Evolutionary conservation across 2,888 invertebrate species (phyloP), one percentile per base, ranked within the genome.

Genomic region (Tubulanus polymorphus): DNA sequence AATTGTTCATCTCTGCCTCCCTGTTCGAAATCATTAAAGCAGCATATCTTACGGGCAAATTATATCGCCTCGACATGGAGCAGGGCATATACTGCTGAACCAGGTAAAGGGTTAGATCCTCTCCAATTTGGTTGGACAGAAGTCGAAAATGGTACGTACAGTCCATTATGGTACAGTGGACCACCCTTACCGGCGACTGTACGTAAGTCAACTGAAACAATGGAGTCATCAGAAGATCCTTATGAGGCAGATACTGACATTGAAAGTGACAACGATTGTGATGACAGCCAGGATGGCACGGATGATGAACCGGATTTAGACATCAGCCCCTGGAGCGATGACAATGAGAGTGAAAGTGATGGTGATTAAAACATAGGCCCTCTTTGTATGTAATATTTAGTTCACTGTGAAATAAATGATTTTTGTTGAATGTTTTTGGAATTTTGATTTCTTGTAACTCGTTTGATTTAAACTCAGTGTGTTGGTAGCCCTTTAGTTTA

Each of bases 1-100:
- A 51, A 55, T 37, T 55, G 52, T 45, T 26, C 54, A 8, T 3
- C 54, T 3, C 35, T 56, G n/a, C 56, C 56, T 54, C 53, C 56
- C 27, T 46, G 41, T 28, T 5, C 47, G 12, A 29, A 25, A 28
- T 47, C 52, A 41, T 27, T 52, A 27, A 18, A 41, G 10, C 46
- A 37, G 35, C 32, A 52, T 26, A 53, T 53, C 26, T 27, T 23
- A 26, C 49, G 53, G 23, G 49, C 51, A 26, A 46, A 53, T 18
- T 50, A 50, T 30, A 30, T 53, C 20, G 12, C 53, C 23, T 50
- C 27, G 28, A 53, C 52, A 26, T 53, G 53, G 49, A 25, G 49
- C 46, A 45, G 45, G 27, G 45, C 49, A 18, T 29, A 26, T 25
- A n/a, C n/a, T 25, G 50, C 50, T 20, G 6, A 26, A n/a, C 50